A percentile compares a stretch with the other conserved stretches of the same genome.
Evolutionary conservation across 2,113 vertebrate species (phyloP).

Genomic region (Aleadryas rufinucha): DNA sequence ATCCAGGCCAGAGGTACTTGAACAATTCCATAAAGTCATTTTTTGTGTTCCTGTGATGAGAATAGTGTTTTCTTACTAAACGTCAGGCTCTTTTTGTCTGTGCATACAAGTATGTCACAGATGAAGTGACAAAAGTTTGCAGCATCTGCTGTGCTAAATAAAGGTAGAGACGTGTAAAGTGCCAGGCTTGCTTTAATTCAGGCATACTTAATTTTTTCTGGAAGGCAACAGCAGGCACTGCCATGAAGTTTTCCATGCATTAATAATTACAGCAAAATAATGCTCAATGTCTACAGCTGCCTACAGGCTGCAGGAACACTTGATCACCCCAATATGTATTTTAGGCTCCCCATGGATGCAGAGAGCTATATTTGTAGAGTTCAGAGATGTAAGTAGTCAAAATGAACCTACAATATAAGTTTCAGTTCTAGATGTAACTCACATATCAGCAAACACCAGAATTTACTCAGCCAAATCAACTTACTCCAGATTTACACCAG

Average conservation of each 20-base stretch:
- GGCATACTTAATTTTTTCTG: constrained; percentile 22
- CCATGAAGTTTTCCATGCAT: constrained; percentile 7
- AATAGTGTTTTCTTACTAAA: neutral
- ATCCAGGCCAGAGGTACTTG: neutral
- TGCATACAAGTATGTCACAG: neutral
- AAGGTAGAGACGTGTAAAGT: neutral
- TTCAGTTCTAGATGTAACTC: neutral
- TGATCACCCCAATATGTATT: neutral
- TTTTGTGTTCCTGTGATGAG: neutral
- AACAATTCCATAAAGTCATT: neutral
- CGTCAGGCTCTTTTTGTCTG: neutral
- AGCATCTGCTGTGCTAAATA: neutral
- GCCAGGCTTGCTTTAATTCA: neutral
- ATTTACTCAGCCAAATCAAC: neutral
- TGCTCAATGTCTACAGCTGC: neutral
- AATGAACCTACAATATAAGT: neutral
- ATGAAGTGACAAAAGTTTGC: neutral
- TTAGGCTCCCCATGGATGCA: neutral
- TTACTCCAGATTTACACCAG: neutral
- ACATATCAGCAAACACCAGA: neutral
- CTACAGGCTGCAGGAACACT: neutral
- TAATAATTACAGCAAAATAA: constrained; percentile 14
- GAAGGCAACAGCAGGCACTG: constrained; percentile 20
- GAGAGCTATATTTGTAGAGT: neutral
- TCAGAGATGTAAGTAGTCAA: neutral